Evolutionary conservation across 2,888 invertebrate species (phyloP).

Genomic region (Byasa hedistus): DNA sequence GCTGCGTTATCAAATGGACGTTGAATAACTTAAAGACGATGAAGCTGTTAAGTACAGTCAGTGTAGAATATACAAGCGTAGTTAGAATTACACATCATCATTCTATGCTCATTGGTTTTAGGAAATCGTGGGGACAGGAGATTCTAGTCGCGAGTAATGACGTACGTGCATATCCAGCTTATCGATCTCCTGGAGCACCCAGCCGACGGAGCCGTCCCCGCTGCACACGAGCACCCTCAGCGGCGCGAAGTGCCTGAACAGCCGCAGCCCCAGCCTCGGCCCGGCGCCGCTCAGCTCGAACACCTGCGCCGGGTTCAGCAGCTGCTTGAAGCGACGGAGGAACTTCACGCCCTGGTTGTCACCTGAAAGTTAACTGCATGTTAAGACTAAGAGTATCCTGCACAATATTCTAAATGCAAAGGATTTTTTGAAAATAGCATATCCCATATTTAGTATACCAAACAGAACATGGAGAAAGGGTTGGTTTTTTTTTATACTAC

Average conservation of each 20-base stretch:
- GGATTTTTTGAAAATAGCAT: no score
- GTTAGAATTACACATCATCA: no score
- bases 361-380: constrained; percentile 70
- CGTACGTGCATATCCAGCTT: constrained; percentile 94
- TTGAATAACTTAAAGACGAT: no score
- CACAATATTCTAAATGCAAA: no score
- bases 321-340: constrained; percentile 94
- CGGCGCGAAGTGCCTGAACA: constrained; percentile 97
- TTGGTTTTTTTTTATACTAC: no score
- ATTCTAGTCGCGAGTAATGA: neutral
- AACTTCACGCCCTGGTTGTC: constrained; percentile 99
- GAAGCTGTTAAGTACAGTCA: neutral
- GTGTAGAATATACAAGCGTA: no score
- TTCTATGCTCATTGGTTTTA: no score
- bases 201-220: constrained; percentile 98
- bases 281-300: constrained; percentile 96
- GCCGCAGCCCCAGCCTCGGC: constrained; percentile 89
- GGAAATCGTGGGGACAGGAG: no score
- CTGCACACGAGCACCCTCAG: constrained; percentile 98
- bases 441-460: no score
- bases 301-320: constrained; percentile 98
- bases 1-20: constrained; percentile 76
- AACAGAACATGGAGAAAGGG: no score
- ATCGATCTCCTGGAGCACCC: constrained; percentile 98
- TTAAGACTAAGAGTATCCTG: no score